Evolutionary conservation across 2,888 invertebrate genomes (phyloP), one percentile per base, ranked within the genome.

Genomic region (Dexiosoma caninum): DNA sequence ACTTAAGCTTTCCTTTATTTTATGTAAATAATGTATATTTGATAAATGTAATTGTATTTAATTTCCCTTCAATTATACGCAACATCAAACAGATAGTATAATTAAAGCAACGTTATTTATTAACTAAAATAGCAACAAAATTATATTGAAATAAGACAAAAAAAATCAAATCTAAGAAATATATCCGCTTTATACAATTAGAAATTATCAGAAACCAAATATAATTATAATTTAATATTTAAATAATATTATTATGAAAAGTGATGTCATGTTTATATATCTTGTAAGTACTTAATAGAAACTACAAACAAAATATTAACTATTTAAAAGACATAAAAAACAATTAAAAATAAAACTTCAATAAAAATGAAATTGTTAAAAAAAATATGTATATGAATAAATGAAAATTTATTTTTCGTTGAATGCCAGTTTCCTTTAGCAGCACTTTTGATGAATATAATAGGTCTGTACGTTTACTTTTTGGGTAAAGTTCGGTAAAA

Each of bases 181-280:
- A 81, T 81, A 81, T 59, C 77, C 69, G 81, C 81, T 81, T 81
- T 81, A 77, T 81, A 81, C 77, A 74, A 74, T 53, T 81, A 81
- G 64, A 81, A 69, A 77, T 72, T 66, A 75, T 80, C 37, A 32
- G 57, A 37, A 71, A 35, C 10, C 44, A 42, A 44, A 21, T 49
- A 35, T 60, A 66, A 76, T 44, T 75, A 62, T 72, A 55, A 76
- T 66, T 55, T 55, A 75, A 40, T 23, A 69, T 23, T 42, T 53
- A 51, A 12, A 53, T 86, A 86, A 85, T 85, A 87, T 86, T 87
- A 88, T 87, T 84, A 77, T 86, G 82, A 86, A 87, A 87, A 84
- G 87, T 87, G 87, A 87, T 87, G 88, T 88, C 88, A 87, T 87
- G 87, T 87, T 87, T 87, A 87, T 87, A 86, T 77, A 77, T 44